Percentiles rank a stretch among this genome's conserved stretches.
These are phyloP conservation scores for Unio pictorum DNA, from an alignment of 2,888 invertebrate species.

Conservation along the genomic window DNA sequence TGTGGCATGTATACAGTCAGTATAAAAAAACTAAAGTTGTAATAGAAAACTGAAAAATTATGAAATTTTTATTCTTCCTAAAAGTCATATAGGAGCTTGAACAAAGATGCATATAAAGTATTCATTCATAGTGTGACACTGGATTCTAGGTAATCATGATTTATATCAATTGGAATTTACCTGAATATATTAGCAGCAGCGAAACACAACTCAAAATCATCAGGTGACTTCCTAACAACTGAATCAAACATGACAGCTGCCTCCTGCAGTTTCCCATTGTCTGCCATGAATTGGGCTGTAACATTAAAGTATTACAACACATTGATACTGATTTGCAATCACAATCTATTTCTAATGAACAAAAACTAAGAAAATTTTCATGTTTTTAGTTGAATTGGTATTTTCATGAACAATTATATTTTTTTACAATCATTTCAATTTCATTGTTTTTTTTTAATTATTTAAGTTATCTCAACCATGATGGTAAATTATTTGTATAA, in stretches of 20 bases:
- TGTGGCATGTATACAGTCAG: too few species aligned
- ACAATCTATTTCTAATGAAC: background rate
- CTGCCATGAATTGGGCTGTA: slow-evolving; percentile 89
- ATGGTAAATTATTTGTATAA: too few species aligned
- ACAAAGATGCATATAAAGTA: too few species aligned
- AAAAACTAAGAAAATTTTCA: too few species aligned
- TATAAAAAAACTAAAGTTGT: too few species aligned
- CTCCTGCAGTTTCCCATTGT: slow-evolving; percentile 84
- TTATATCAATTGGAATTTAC: slow-evolving; percentile 34
- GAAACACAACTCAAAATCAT: slow-evolving; percentile 87
- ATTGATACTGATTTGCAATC: too few species aligned
- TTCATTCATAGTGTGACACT: background rate
- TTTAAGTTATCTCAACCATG: too few species aligned
- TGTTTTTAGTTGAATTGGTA: too few species aligned
- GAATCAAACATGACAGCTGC: slow-evolving; percentile 86
- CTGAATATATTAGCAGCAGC: slow-evolving; percentile 91
- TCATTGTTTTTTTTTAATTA: background rate
- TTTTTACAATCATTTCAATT: background rate
- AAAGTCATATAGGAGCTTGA: too few species aligned
- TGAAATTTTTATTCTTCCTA: too few species aligned
- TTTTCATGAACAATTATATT: too few species aligned
- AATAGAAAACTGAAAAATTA: too few species aligned
- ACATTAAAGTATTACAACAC: slow-evolving; percentile 9
- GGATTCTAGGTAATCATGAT: background rate
- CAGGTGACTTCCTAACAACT: slow-evolving; percentile 84